These are phyloP conservation scores for Troglohyphantes excavatus DNA, from an alignment of 2,888 invertebrate species.

Conservation along the genomic window DNA sequence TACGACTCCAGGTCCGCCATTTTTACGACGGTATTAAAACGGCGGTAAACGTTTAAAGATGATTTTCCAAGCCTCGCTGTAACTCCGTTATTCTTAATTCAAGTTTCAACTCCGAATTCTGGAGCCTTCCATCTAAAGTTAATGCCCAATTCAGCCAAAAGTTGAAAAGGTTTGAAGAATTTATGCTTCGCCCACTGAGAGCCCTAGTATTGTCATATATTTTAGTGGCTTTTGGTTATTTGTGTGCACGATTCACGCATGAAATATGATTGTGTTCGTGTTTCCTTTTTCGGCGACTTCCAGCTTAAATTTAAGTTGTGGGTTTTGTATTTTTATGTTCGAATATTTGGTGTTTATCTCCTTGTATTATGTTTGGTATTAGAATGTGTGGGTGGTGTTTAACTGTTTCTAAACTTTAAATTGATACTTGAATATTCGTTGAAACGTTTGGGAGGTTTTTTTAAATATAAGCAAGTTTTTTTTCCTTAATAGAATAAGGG, in stretches of 20 bases:
- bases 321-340: no score
- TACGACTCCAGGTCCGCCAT: constrained; percentile 26
- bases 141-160: constrained; percentile 4
- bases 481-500: no score
- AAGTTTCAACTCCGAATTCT: constrained; percentile 9
- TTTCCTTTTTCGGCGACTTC: not conserved
- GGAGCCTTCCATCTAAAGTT: constrained; percentile 2
- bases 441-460: no score
- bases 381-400: no score
- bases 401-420: no score
- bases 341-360: no score
- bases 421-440: no score
- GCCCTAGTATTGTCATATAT: constrained; percentile 20
- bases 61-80: constrained; percentile 33
- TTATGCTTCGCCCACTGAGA: constrained; percentile 38
- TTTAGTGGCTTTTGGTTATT: constrained; percentile 16
- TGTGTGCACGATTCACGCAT: not conserved
- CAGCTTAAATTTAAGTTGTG: no score
- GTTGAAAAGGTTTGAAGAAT: not conserved
- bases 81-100: constrained; percentile 33
- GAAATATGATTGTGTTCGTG: constrained; percentile 4
- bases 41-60: constrained; percentile 68
- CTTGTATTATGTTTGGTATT: no score
- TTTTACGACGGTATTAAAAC: constrained; percentile 67
- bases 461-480: no score